These are phyloP conservation scores for Protonibea diacanthus DNA, from an alignment of 2,797 vertebrate species.

Conservation along the genomic window DNA sequence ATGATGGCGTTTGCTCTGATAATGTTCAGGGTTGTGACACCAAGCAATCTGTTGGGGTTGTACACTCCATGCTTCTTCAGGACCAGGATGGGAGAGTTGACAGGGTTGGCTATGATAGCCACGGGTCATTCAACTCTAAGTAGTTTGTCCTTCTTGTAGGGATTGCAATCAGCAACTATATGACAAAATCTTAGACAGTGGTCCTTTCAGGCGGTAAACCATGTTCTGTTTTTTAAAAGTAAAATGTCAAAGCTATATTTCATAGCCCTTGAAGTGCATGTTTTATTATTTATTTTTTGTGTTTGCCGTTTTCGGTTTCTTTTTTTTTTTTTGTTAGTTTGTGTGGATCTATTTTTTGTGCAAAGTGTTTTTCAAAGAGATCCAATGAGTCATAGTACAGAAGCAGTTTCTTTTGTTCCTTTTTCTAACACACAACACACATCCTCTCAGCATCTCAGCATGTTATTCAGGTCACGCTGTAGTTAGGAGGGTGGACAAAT, in stretches of 20 bases:
- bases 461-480: conserved; percentile 41
- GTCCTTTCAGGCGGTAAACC: not conserved
- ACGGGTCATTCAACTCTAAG: conserved; percentile 85
- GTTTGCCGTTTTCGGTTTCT: not conserved
- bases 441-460: conserved; percentile 5
- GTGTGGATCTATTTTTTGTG: conserved; percentile 5
- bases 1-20: conserved; percentile 96
- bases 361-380: conserved; percentile 27
- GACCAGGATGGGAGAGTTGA: conserved; percentile 97
- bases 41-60: conserved; percentile 96
- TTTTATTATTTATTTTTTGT: conserved; percentile 5
- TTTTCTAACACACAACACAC: conserved; percentile 16
- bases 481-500: conserved; percentile 13
- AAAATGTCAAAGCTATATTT: not conserved
- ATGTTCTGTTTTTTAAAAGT: not conserved
- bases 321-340: not conserved
- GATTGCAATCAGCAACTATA: too few species aligned
- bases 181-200: too few species aligned
- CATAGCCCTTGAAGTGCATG: not conserved
- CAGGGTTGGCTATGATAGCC: conserved; percentile 98
- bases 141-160: too few species aligned
- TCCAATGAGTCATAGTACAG: conserved; percentile 37
- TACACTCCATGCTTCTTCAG: conserved; percentile 96
- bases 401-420: conserved; percentile 9
- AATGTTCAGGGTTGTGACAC: conserved; percentile 97